These are phyloP conservation scores for Sanderia malayensis DNA, from an alignment of 30 jellyfish, hydroid and myxozoan species.

Conservation along the genomic window DNA sequence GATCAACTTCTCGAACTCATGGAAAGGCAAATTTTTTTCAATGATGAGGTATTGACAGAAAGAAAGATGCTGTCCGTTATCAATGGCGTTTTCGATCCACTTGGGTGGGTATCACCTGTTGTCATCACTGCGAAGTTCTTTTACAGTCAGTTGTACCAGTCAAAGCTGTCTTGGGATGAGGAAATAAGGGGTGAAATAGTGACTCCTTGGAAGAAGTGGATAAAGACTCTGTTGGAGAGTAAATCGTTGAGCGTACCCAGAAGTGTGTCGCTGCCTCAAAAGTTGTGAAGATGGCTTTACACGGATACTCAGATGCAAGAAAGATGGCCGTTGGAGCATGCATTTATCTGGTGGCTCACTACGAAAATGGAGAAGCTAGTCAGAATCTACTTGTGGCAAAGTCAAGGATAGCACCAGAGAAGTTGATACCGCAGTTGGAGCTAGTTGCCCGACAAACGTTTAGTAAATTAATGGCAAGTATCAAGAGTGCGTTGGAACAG, in stretches of 20 bases:
- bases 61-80: constrained; percentile 15
- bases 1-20: constrained; percentile 6
- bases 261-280: constrained; percentile 12
- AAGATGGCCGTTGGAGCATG: constrained; percentile 34
- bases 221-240: neutral
- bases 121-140: constrained; percentile 14
- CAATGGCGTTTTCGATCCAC: neutral
- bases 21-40: too few relatives aligned
- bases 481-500: constrained; percentile 40
- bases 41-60: neutral
- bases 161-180: constrained; percentile 39
- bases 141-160: constrained; percentile 9
- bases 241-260: constrained; percentile 21
- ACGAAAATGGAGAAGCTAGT: neutral
- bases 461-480: constrained; percentile 11
- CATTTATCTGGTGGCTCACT: constrained; percentile 23
- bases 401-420: constrained; percentile 39
- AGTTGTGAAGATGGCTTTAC: constrained; percentile 17
- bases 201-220: constrained; percentile 40
- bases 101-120: constrained; percentile 40
- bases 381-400: constrained; percentile 40
- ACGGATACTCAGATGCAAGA: constrained; percentile 48
- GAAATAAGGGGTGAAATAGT: constrained; percentile 4
- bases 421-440: constrained; percentile 18
- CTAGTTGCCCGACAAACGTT: constrained; percentile 21